phyloP scores from a whole-genome alignment of 2,888 invertebrate species.

The Serripes groenlandicus region DNA sequence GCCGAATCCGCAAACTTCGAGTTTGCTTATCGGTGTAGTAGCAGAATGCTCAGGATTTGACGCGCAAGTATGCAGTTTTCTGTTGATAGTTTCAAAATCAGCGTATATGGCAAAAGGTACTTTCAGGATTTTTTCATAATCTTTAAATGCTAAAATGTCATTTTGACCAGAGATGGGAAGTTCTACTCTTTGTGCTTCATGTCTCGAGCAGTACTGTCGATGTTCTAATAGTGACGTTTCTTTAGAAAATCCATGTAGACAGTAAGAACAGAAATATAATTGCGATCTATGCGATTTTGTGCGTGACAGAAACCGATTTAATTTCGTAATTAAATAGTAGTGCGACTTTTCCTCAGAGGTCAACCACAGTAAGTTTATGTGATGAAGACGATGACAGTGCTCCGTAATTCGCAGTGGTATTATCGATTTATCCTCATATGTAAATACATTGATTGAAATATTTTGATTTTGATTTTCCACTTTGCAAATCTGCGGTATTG shows the following conservation, averaged over 20 bases:
- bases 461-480: slow-evolving; percentile 46
- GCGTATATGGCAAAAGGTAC: slow-evolving; percentile 51
- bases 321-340: slow-evolving; percentile 49
- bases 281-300: slow-evolving; percentile 14
- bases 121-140: slow-evolving; percentile 44
- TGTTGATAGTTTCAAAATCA: slow-evolving; percentile 42
- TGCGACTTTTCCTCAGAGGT: slow-evolving; percentile 33
- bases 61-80: slow-evolving; percentile 41
- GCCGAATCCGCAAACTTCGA: slow-evolving; percentile 46
- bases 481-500: slow-evolving; percentile 36
- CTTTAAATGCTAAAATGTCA: slow-evolving; percentile 44
- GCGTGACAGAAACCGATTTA: slow-evolving; percentile 55
- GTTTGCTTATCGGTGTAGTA: slow-evolving; percentile 26
- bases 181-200: slow-evolving; percentile 40
- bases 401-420: slow-evolving; percentile 50
- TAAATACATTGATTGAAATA: slow-evolving; percentile 60
- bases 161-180: slow-evolving; percentile 17
- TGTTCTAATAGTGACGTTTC: slow-evolving; percentile 31
- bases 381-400: slow-evolving; percentile 29
- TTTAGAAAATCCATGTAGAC: slow-evolving; percentile 39
- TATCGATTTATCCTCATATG: slow-evolving; percentile 48
- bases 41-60: slow-evolving; percentile 33
- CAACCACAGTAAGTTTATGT: slow-evolving; percentile 56
- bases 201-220: slow-evolving; percentile 21
- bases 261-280: slow-evolving; percentile 36